Base-by-base conservation (phyloP, 2,888 invertebrate species). In the Rosalia funebris region DNA sequence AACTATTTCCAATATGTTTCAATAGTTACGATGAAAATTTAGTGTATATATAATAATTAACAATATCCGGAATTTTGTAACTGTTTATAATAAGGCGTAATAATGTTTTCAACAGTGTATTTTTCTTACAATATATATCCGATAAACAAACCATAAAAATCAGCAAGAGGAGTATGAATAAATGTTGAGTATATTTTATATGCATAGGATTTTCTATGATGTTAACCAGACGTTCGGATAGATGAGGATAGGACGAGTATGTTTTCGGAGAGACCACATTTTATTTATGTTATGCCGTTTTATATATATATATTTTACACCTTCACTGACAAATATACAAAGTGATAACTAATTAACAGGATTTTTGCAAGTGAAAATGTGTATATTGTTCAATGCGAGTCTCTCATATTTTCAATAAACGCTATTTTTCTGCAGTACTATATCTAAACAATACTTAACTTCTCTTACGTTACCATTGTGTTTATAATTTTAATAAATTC, bases 21-120 rank as follows among this genome's bases (percentile, higher is more conserved):
- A 48, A 48, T 48, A 34, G 36, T 48, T 36, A 48, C 48, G 48
- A 48, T 48, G 48, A 48, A 61, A 57, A 62, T 65, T 65, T 62
- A 62, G 62, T 65, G 52, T 44, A 47, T 37, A 48, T 48, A 61
- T 61, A 60, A 63, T 66, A 64, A 64, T 48, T 62, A 60, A 65
- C 57, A 53, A 47, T 66, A 66, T 66, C 66, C 66, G 54, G 59
- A 48, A 41, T 41, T 52, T 48, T 37, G 45, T 48, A 45, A 55
- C 55, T 55, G 55, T 55, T 45, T 55, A 55, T 55, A 55, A 45
- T 55, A 55, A 45, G 36, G 34, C 55, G 44, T 60, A 63, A 63
- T 63, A 50, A 63, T 57, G 55, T 63, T 63, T 63, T 63, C 63
- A 58, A 45, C 58, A 57, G 44, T 42, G 52, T 36, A 57, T 60